These are phyloP conservation scores for Dendroctonus ponderosae DNA, from an alignment of 1,140 invertebrate genomes.

Conservation along the genomic window DNA sequence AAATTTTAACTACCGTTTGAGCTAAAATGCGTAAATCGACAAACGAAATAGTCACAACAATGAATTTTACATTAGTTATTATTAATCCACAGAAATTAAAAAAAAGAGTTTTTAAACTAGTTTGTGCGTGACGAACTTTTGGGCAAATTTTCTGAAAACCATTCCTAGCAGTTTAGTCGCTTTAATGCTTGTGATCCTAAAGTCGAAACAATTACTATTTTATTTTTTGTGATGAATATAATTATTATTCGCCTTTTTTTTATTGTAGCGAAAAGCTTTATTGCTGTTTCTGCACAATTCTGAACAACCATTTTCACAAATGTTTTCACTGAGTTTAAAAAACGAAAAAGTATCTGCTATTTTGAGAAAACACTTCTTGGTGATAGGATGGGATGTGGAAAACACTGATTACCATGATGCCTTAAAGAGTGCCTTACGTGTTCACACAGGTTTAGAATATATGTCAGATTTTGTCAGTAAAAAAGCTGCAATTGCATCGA, in stretches of 20 bases:
- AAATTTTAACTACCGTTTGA: no score
- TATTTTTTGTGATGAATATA: no score
- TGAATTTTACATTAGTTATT: no score
- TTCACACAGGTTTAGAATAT: constrained; percentile 20
- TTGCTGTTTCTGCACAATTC: constrained; percentile 40
- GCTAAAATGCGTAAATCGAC: no score
- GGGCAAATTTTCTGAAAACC: no score
- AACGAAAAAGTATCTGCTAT: constrained; percentile 25
- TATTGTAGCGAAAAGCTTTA: constrained; percentile 37
- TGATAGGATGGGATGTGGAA: constrained; percentile 39
- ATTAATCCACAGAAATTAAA: no score
- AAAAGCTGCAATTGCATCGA: constrained; percentile 26
- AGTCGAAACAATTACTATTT: no score
- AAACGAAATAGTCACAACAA: no score
- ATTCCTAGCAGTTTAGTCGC: no score
- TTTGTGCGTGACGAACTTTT: no score
- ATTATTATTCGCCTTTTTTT: neutral
- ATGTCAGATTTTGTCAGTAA: constrained; percentile 25
- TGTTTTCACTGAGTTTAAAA: constrained; percentile 32
- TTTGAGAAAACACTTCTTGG: constrained; percentile 29
- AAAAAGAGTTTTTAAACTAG: no score
- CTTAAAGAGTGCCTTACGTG: constrained; percentile 31
- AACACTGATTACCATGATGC: constrained; percentile 33
- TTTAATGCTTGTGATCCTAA: no score
- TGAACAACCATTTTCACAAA: constrained; percentile 33